phyloP scores from a whole-genome alignment of 2,797 vertebrate genomes.

The Acanthiza pusilla region DNA sequence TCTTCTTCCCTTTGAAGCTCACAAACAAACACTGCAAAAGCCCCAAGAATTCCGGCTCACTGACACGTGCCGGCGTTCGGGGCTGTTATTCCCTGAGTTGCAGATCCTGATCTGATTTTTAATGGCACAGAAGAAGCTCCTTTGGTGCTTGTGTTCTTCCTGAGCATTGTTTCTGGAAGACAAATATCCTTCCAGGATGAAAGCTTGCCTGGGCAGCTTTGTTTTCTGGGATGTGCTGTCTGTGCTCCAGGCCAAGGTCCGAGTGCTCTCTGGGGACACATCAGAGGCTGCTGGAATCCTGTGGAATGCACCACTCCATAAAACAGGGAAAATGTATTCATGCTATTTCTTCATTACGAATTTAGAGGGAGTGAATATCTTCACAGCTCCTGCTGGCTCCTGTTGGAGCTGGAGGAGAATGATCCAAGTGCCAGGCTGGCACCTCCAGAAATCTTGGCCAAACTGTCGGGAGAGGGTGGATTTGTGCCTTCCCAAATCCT shows the following conservation, averaged over 20 bases:
- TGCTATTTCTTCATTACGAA: background rate
- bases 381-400: background rate
- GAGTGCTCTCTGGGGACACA: background rate
- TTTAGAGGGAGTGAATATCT: background rate
- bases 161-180: background rate
- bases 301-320: background rate
- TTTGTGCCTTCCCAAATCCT: background rate
- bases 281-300: background rate
- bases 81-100: background rate
- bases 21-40: background rate
- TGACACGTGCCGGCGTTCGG: accelerated
- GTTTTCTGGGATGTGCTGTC: background rate
- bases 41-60: accelerated
- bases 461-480: background rate
- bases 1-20: background rate
- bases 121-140: background rate
- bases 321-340: accelerated
- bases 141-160: background rate
- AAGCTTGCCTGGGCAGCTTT: background rate
- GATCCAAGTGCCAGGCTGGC: background rate
- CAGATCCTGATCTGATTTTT: background rate
- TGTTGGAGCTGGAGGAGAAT: background rate
- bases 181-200: background rate
- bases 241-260: background rate
- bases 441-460: background rate